A percentile compares a stretch with the other conserved stretches of the same genome.
These are phyloP conservation scores for Anguilla obscura DNA, from an alignment of 2,797 vertebrate genomes.

Conservation along the genomic window DNA sequence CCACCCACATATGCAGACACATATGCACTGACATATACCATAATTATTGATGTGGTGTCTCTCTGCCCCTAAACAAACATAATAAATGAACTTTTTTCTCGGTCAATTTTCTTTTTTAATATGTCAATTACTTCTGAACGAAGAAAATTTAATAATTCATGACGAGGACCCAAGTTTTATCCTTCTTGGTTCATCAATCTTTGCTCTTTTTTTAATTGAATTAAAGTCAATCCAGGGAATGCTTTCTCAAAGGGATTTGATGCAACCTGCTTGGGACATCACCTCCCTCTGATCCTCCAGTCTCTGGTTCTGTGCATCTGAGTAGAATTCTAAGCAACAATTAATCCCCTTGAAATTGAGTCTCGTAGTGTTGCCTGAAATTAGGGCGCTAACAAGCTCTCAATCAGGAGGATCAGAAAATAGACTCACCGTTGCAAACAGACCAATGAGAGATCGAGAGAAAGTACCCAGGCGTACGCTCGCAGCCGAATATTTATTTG, in stretches of 20 bases:
- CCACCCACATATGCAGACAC: neutral
- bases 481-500: constrained; percentile 23
- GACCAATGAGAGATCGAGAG: neutral
- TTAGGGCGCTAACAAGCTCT: constrained; percentile 60
- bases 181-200: constrained; percentile 55
- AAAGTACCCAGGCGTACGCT: neutral
- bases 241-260: constrained; percentile 58
- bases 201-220: constrained; percentile 58
- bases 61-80: neutral
- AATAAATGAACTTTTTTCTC: constrained; percentile 2
- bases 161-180: constrained; percentile 58
- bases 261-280: constrained; percentile 57
- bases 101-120: constrained; percentile 43
- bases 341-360: constrained; percentile 61
- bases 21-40: neutral
- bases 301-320: constrained; percentile 44
- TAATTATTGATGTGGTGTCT: neutral
- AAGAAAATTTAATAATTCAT: constrained; percentile 48
- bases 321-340: constrained; percentile 62
- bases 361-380: constrained; percentile 60
- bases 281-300: constrained; percentile 46
- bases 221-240: constrained; percentile 58
- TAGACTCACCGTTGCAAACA: constrained; percentile 32
- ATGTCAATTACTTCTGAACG: constrained; percentile 54
- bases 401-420: constrained; percentile 58